A percentile compares a stretch with the other conserved stretches of the same genome.
Evolutionary conservation across 2,113 vertebrate species (phyloP).

Genomic region (Cacatua alba): DNA sequence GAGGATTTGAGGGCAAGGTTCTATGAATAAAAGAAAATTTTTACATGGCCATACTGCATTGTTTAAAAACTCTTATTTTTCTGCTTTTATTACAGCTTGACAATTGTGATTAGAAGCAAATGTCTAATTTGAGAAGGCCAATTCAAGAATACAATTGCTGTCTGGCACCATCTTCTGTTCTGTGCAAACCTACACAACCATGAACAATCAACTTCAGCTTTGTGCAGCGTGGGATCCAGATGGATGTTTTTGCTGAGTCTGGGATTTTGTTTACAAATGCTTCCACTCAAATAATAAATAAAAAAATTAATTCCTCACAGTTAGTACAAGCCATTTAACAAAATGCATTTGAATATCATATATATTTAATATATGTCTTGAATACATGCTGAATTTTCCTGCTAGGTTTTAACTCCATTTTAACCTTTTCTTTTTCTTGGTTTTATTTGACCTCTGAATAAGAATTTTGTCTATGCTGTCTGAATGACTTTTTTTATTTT

Average conservation of each 20-base stretch:
- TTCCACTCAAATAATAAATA: neutral
- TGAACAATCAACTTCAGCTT: neutral
- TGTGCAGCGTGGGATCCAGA: neutral
- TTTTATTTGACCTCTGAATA: neutral
- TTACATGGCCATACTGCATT: accelerated
- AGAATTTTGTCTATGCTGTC: neutral
- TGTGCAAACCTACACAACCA: neutral
- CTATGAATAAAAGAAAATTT: neutral
- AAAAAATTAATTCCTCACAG: neutral
- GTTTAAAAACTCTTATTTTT: neutral
- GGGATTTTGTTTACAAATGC: neutral
- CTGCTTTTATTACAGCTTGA: neutral
- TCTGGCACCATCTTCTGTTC: neutral
- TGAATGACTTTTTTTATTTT: neutral
- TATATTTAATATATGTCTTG: neutral
- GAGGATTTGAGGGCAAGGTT: neutral
- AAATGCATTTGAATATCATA: neutral
- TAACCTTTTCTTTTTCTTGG: neutral
- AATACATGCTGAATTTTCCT: neutral
- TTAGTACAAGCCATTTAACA: neutral
- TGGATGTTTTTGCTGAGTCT: neutral
- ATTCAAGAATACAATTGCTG: neutral
- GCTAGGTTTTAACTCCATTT: neutral
- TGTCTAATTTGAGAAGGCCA: neutral
- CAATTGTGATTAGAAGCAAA: neutral